Evolutionary conservation across 2,888 invertebrate genomes (phyloP), one percentile per base, ranked within the genome.

Genomic region (Lampropteryx suffumata): DNA sequence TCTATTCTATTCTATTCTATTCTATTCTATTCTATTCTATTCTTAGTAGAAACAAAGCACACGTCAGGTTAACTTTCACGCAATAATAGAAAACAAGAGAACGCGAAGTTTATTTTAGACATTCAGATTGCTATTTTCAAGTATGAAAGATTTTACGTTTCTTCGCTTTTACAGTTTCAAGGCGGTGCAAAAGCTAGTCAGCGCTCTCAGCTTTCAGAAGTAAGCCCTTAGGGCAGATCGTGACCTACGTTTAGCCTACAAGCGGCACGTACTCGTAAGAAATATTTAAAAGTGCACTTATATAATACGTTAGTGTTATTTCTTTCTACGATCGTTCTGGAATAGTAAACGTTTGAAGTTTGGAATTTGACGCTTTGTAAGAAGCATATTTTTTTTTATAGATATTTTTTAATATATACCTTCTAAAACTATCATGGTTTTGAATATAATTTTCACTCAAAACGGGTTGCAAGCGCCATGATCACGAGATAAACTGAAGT

Each of bases 181-280:
- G 48, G 40, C 52, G 14, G 28, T 7, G 48, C 37, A 32, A 53
- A 52, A 40, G 48, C 48, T 50, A 50, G 50, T 40, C 52, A 35
- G 50, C 44, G 34, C 48, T 54, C 44, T 50, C 33, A 39, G 43
- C 50, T 53, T 47, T 48, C 35, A 52, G 49, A 52, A 59, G 55
- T 55, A 59, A 50, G 65, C 69, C 67, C 60, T 37, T 50, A 36
- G 65, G 73, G 63, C 43, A 54, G 64, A 62, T 64, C 68, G 67
- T 73, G 75, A 75, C 75, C 71, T 63, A 63, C 47, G 55, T 60
- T 62, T 58, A 64, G 56, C 58, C 42, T 51, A 61, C 63, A 67
- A 66, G 62, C 61, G 62, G 61, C 58, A 61, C 60, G 55, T 50
- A 59, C 59, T 26, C 17, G 24, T 5, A n/a, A 21, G 61, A 50